Conservation (phyloP, 2,888 invertebrate genomes). For the Pyrgus malvae region DNA sequence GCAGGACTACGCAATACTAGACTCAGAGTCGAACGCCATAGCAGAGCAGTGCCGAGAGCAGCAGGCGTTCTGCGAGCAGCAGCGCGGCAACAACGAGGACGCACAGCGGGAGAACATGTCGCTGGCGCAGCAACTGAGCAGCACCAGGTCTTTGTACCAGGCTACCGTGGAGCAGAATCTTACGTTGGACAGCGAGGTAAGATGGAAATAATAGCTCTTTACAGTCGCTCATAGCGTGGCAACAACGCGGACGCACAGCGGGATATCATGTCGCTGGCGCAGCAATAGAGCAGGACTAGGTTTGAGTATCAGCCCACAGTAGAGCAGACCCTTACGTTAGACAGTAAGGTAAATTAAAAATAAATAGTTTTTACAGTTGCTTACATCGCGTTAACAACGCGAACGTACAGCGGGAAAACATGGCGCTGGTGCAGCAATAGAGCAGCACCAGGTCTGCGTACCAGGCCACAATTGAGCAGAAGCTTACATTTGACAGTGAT, state of each 20-base stretch:
- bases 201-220: not conserved
- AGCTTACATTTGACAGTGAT: slow-evolving; percentile 64
- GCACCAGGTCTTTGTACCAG: slow-evolving; percentile 51
- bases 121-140: slow-evolving; percentile 56
- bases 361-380: no score
- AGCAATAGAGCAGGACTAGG: no score
- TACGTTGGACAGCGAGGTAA: slow-evolving; percentile 69
- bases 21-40: slow-evolving; percentile 65
- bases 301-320: no score
- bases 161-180: slow-evolving; percentile 52
- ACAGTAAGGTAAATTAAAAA: no score
- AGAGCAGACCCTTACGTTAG: no score
- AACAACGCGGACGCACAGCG: no score
- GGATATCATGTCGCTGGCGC: no score
- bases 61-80: slow-evolving; percentile 82
- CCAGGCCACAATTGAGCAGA: slow-evolving; percentile 49
- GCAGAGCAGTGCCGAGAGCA: slow-evolving; percentile 81
- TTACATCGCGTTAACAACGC: slow-evolving; percentile 82
- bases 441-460: slow-evolving; percentile 52
- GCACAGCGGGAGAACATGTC: slow-evolving; percentile 59
- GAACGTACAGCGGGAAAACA: slow-evolving; percentile 65
- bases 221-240: no score
- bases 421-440: slow-evolving; percentile 57
- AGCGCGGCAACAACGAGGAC: slow-evolving; percentile 81
- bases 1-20: slow-evolving; percentile 78